phyloP scores from a whole-genome alignment of 2,797 vertebrate species.

The Taeniopygia guttata region DNA sequence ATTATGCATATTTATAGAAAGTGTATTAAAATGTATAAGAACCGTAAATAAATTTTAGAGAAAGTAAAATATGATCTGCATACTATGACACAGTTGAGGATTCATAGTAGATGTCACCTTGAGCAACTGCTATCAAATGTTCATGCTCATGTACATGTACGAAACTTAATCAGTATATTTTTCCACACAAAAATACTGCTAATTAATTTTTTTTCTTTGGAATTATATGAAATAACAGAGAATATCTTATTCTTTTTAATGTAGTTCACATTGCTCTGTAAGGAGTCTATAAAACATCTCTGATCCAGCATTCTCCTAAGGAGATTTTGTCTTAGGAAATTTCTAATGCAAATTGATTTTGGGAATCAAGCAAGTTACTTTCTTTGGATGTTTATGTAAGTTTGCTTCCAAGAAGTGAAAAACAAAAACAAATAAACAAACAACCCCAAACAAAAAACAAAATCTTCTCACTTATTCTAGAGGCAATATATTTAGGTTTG shows the following conservation, averaged over 20 bases:
- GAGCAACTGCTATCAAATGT: background rate
- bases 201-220: background rate
- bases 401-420: background rate
- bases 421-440: too few species aligned
- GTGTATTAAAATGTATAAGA: background rate
- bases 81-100: background rate
- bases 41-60: background rate
- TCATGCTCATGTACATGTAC: background rate
- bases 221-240: background rate
- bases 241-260: background rate
- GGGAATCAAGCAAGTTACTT: background rate
- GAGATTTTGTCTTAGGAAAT: background rate
- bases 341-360: background rate
- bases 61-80: background rate
- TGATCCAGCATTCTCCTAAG: background rate
- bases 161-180: background rate
- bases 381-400: background rate
- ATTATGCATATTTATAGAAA: background rate
- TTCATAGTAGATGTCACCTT: background rate
- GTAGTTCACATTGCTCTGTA: background rate
- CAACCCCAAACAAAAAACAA: too few species aligned
- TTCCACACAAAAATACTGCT: background rate
- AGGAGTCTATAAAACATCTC: background rate
- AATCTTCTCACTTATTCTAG: background rate
- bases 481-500: background rate